Evolutionary conservation across 2,797 vertebrate species (phyloP), one percentile per base, ranked within the genome.

Genomic region (Nannoperca obscura): DNA sequence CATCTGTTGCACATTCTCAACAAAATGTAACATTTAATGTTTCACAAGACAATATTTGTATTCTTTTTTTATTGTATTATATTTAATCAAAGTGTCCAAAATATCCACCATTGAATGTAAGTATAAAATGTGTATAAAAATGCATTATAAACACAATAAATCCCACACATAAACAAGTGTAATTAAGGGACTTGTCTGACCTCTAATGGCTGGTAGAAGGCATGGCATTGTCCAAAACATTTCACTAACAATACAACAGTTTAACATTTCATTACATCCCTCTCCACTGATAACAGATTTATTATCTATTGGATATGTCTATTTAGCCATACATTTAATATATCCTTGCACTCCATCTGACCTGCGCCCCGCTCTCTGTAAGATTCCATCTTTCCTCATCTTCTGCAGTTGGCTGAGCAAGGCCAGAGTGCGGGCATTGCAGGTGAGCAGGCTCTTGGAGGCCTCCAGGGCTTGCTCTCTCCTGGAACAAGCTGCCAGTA

Each of bases 401-500:
- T 89, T 90, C 93, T 98, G 97, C 24, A 97, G 94, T 50, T 96
- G 94, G 0, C 95, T 95, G 93, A 97, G 96, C 85, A 96, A 90
- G 47, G 95, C 96, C 87, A 97, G 92, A 27, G 96, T 95, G n/a
- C 96, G 96, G 53, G 92, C 89, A 46, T 95, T 96, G 90, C 96
- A 96, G 71, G 96, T 94, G 14, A 96, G 91, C 60, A 98, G 94
- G 78, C 94, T 96, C 91, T 96, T 97, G 70, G 97, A 95, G 34
- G 95, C 97, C 87, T 97, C 96, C 77, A 98, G 94, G 9, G 97
- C 95, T 89, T 97, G 97, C 15, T 95, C 96, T 53, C 94, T 93
- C 88, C 96, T 96, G 58, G 96, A 95, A 40, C 96, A 97, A 2
- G 96, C 96, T 0, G 95, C 96, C 90, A 98, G 91, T 2, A 98